These are phyloP conservation scores for Dryocosmus kuriphilus DNA, from an alignment of 2,888 invertebrate species.

Conservation along the genomic window DNA sequence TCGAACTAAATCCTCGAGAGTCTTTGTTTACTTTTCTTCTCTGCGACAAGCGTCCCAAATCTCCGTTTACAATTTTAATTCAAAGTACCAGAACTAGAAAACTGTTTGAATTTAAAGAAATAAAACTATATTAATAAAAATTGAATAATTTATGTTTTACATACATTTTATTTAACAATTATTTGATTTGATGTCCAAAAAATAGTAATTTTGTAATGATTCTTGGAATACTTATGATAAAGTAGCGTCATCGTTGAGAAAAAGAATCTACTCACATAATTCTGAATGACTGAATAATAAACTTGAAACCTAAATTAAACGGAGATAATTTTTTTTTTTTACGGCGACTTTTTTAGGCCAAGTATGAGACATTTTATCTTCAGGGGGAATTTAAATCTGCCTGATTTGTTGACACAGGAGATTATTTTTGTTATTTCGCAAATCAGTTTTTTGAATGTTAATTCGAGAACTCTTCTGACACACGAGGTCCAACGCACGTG, in stretches of 20 bases:
- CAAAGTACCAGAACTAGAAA: neutral
- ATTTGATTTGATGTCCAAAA: no score
- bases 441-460: slow-evolving; percentile 14
- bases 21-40: slow-evolving; percentile 34
- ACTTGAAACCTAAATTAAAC: neutral
- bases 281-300: neutral
- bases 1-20: slow-evolving; percentile 19
- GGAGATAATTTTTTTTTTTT: neutral
- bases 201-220: neutral
- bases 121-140: no score
- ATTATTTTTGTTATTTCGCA: neutral
- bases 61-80: slow-evolving; percentile 1
- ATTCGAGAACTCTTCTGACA: slow-evolving; percentile 14
- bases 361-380: neutral
- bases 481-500: slow-evolving; percentile 32
- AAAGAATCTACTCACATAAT: neutral
- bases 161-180: no score
- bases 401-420: neutral
- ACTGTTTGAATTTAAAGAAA: neutral
- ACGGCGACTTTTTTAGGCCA: neutral
- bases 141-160: no score
- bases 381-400: neutral
- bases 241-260: neutral
- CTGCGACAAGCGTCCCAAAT: neutral
- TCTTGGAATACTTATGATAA: neutral